These are phyloP conservation scores for Anser brachyrhynchus DNA, from an alignment of 2,113 vertebrate species.

Conservation along the genomic window DNA sequence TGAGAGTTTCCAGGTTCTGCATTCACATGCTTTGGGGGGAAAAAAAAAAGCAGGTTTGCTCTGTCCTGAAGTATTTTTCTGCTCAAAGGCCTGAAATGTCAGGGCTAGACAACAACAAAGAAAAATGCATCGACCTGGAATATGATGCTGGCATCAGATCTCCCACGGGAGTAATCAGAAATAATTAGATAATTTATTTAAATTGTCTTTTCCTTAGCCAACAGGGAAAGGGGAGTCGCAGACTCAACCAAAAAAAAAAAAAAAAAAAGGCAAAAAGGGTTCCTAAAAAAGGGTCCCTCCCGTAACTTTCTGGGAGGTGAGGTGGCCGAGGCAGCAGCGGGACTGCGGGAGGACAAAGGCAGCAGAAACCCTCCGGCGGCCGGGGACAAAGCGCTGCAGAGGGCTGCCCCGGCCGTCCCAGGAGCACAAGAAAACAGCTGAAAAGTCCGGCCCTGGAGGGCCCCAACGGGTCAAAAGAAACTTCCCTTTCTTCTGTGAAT, in stretches of 20 bases:
- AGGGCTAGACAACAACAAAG: slow-evolving; percentile 1
- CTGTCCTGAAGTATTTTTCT: slow-evolving; percentile 11
- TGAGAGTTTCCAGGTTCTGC: not conserved
- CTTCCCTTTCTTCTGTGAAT: slow-evolving; percentile 64
- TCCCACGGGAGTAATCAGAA: slow-evolving; percentile 40
- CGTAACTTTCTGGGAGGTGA: slow-evolving; percentile 30
- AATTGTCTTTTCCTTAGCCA: slow-evolving; percentile 41
- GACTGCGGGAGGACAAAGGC: slow-evolving; percentile 50
- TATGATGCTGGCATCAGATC: not conserved
- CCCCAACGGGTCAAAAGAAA: slow-evolving; percentile 56
- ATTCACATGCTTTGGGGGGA: not conserved
- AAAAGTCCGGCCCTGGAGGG: slow-evolving; percentile 54
- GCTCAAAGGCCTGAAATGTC: not conserved
- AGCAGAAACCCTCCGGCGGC: not conserved
- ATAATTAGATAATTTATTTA: slow-evolving; percentile 48
- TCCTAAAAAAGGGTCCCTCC: not conserved
- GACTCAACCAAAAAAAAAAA: not conserved
- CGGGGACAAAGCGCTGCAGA: slow-evolving; percentile 6
- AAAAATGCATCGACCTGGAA: slow-evolving; percentile 20
- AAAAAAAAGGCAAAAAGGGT: not conserved
- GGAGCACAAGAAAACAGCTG: slow-evolving; percentile 32
- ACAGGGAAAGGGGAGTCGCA: not conserved
- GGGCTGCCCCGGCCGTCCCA: not conserved
- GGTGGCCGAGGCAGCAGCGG: slow-evolving; percentile 47
- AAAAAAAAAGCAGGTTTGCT: not conserved